These are phyloP conservation scores for Sinotaia quadrata DNA, from an alignment of 2,888 invertebrate genomes.

Conservation along the genomic window DNA sequence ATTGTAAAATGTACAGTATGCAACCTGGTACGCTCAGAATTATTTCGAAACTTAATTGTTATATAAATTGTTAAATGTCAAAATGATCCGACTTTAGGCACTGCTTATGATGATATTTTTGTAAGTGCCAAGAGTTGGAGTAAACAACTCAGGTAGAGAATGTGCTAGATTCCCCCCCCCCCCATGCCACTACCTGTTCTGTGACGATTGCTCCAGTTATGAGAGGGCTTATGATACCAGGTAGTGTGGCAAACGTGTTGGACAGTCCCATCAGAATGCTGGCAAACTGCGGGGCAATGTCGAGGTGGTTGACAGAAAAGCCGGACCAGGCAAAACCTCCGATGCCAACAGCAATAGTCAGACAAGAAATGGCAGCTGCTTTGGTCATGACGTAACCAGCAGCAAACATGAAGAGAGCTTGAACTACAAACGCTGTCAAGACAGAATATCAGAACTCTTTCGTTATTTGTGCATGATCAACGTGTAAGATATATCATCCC, in stretches of 20 bases:
- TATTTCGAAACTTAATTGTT: too few relatives aligned
- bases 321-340: slow-evolving; percentile 95
- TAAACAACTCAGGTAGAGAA: too few relatives aligned
- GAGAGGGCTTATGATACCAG: slow-evolving; percentile 91
- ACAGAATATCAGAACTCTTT: too few relatives aligned
- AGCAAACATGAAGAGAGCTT: slow-evolving; percentile 88
- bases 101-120: too few relatives aligned
- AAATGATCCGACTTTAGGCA: too few relatives aligned
- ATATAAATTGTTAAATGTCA: too few relatives aligned
- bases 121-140: too few relatives aligned
- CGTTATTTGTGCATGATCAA: too few relatives aligned
- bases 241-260: slow-evolving; percentile 91
- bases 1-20: too few relatives aligned
- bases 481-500: too few relatives aligned
- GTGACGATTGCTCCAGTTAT: slow-evolving; percentile 85
- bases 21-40: too few relatives aligned
- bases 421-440: slow-evolving; percentile 79
- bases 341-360: slow-evolving; percentile 89
- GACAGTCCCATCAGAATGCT: slow-evolving; percentile 93
- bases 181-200: slow-evolving; percentile 80
- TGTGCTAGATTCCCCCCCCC: too few relatives aligned
- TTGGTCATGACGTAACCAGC: slow-evolving; percentile 84
- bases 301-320: slow-evolving; percentile 81
- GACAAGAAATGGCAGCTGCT: slow-evolving; percentile 79
- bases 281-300: slow-evolving; percentile 91